Evolutionary conservation across 2,888 invertebrate species (phyloP).

Genomic region (Drosophila melanocephala): DNA sequence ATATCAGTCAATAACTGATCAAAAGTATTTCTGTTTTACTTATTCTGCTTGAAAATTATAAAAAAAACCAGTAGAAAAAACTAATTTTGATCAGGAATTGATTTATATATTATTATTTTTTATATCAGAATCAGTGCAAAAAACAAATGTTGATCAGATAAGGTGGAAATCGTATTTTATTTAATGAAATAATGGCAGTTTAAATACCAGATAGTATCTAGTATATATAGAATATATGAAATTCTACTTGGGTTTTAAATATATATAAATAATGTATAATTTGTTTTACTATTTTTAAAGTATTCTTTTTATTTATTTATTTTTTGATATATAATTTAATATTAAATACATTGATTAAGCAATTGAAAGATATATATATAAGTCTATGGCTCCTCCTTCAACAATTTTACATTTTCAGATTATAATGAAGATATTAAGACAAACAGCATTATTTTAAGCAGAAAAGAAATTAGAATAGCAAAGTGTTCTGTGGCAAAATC

Average conservation of each 20-base stretch:
- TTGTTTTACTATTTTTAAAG: background rate
- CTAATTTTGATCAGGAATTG: no score
- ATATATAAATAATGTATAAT: no score
- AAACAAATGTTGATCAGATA: background rate
- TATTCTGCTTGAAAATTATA: background rate
- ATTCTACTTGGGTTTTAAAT: background rate
- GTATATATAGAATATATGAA: background rate
- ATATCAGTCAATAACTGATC: background rate
- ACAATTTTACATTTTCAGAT: no score
- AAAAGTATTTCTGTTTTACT: background rate
- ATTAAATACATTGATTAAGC: background rate
- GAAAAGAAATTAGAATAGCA: background rate
- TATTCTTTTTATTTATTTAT: background rate
- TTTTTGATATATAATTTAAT: background rate
- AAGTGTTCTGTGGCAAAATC: no score
- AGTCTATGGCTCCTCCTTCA: no score
- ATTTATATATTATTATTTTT: no score
- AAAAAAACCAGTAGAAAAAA: no score
- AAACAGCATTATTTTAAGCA: no score
- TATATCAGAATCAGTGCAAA: background rate
- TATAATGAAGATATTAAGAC: no score
- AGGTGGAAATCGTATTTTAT: background rate
- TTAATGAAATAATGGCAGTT: background rate
- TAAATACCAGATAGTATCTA: background rate
- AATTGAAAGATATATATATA: no score